A percentile compares a stretch with the other conserved stretches of the same genome.
Evolutionary conservation across 2,113 vertebrate genomes (phyloP).

Genomic region (Dendrocopos noguchii): DNA sequence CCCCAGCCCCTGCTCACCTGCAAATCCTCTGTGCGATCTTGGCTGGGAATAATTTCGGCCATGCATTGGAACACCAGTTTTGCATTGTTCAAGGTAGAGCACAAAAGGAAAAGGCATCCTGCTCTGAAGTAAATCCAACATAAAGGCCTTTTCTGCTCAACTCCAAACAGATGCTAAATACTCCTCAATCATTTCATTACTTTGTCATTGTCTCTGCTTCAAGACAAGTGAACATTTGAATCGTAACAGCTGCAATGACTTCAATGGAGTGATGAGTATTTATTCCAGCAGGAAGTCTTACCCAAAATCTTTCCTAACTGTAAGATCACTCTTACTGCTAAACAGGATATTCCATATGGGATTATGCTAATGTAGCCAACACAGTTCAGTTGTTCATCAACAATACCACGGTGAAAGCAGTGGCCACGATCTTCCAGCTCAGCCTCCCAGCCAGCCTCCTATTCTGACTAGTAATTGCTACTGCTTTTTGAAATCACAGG

Average conservation of each 20-base stretch:
- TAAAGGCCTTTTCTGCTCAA: neutral
- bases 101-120: neutral
- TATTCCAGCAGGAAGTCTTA: constrained; percentile 20
- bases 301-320: neutral
- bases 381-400: neutral
- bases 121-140: neutral
- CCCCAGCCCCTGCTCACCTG: neutral
- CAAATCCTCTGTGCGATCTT: neutral
- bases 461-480: neutral
- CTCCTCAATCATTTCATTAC: neutral
- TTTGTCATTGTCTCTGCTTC: neutral
- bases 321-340: neutral
- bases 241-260: neutral
- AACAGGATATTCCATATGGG: neutral
- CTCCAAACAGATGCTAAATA: neutral
- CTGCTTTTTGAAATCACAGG: neutral
- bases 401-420: fast-evolving
- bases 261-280: constrained; percentile 15
- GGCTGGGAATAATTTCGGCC: neutral
- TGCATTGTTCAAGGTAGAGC: neutral
- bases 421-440: neutral
- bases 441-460: neutral
- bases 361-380: neutral
- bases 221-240: neutral
- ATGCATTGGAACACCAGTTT: neutral